Evolutionary conservation across 2,888 invertebrate species (phyloP), one percentile per base, ranked within the genome.

Genomic region (Chrysomela aeneicollis): DNA sequence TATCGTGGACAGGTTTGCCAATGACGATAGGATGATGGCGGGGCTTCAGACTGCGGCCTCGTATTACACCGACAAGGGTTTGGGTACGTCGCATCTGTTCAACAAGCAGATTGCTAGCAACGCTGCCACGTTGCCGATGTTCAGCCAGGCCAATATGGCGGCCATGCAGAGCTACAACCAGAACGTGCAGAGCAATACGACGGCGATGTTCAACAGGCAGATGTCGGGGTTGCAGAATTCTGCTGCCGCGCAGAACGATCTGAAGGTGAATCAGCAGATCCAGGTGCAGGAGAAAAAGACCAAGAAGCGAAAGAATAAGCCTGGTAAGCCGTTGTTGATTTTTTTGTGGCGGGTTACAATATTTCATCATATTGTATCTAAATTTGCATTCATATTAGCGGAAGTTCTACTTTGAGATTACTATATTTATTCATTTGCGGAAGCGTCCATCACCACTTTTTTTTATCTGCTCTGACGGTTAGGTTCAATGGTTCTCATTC

Each of bases 11-110:
- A 80, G 88, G 50, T 86, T 76, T 78, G 68, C 68, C 59, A 85
- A 85, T 68, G 87, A 88, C 53, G 87, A 88, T 71, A 81, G 87
- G 66, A 85, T 87, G 78, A 79, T 87, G 71, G 81, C 85, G 0
- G 83, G 84, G 51, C 84, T 87, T 72, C 84, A 86, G 57, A 79
- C 82, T 54, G 77, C 83, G 21, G 77, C 81, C 22, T 78, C 85
- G 9, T 82, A 86, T 59, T 83, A 82, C 68, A 68, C 74, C 1
- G 83, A 83, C 59, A 83, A 82, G 70, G 76, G 75, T 21, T 61
- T 81, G 46, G 63, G 77, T 10, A 64, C 77, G 4, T 70, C 79
- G 35, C 76, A 76, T 59, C 77, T 83, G 73, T 82, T 81, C 67
- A 79, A 76, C 54, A 82, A 82, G 71, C 74, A 78, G 1, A 79